Base-by-base conservation (phyloP, 2,888 invertebrate species). In the Archips xylosteana region DNA sequence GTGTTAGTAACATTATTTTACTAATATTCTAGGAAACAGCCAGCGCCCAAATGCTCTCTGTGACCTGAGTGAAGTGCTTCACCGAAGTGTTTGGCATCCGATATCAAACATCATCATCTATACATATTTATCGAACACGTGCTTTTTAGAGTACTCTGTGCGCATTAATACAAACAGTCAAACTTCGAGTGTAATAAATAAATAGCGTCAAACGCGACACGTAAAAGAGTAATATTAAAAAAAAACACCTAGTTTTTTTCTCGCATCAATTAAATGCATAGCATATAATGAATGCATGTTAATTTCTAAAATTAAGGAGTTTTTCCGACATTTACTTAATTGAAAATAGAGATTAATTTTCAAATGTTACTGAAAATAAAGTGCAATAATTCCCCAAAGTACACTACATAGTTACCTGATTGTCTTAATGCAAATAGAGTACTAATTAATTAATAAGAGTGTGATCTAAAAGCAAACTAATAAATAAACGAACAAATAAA, bases 11-110 rank as follows among this genome's bases (percentile, higher is more conserved):
- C 75, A 47, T 77, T 82, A 77, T 85, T 85, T 77, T 82, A 88
- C 88, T 88, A 88, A 91, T 85, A 89, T 94, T 94, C 86, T 94
- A 94, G 94, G 94, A 86, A 81, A 86, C 87, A 85, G 84, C 84
- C 85, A 86, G 80, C 85, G 85, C 87, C 87, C 81, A 94, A 94
- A 91, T 89, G 93, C 85, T 93, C 93, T 82, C 92, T 94, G 92
- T 94, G 94, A 94, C 82, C 83, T 71, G 87, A 87, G 81, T 85
- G 89, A 87, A 79, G 87, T 84, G 85, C 83, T 76, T 83, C 81
- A 78, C 75, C 86, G 71, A 73, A 83, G 82, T 84, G 82, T 83
- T 80, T 80, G 77, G 79, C 85, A 83, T 78, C 87, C 81, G 80
- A 78, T 82, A 78, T 84, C 85, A 70, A 15, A 61, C 54, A 69